Base-by-base conservation (phyloP, 2,888 invertebrate genomes). In the Lacanobia oleracea region DNA sequence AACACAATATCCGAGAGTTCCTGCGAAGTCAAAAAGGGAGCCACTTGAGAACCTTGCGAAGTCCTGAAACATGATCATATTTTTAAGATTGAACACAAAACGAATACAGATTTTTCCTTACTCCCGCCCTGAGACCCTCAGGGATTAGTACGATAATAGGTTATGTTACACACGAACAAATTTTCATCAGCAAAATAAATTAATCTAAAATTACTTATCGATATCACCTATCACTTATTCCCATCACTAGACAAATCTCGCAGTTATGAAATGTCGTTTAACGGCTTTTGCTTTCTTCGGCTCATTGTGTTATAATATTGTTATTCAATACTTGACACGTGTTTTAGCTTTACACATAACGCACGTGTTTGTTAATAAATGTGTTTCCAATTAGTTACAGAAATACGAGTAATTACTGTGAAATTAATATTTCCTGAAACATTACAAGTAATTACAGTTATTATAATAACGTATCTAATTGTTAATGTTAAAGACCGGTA, bases 201-300 rank as follows among this genome's bases (percentile, higher is more conserved):
- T n/a, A n/a, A n/a, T n/a, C n/a, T n/a, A n/a, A n/a, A 27, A 27
- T 27, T 27, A 33, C 6, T 33, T 33, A 79, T 79, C 83, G 79
- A 82, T 72, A 69, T 33, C 23, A 9, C 5, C 2, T n/a, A n/a
- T n/a, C n/a, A n/a, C n/a, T n/a, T 16, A 5, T 53, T 56, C 60
- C 21, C 74, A 69, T 65, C 79, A 60, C 83, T 80, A 79, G 43
- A 33, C n/a, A 43, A 40, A 12, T 48, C 66, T 68, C 33, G 33
- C 2, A 53, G 82, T 89, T 89, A 89, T 87, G 91, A 88, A 87
- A 88, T 82, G 74, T 65, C 50, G 75, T 84, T 84, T 81, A 83
- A 84, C 84, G 75, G 83, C 88, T 88, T 86, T 89, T 88, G 85
- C 88, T 90, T 89, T 90, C 89, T 80, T 87, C 73, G 67, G 68